Conservation (phyloP, 2,797 vertebrate species). For the Erethizon dorsatum region DNA sequence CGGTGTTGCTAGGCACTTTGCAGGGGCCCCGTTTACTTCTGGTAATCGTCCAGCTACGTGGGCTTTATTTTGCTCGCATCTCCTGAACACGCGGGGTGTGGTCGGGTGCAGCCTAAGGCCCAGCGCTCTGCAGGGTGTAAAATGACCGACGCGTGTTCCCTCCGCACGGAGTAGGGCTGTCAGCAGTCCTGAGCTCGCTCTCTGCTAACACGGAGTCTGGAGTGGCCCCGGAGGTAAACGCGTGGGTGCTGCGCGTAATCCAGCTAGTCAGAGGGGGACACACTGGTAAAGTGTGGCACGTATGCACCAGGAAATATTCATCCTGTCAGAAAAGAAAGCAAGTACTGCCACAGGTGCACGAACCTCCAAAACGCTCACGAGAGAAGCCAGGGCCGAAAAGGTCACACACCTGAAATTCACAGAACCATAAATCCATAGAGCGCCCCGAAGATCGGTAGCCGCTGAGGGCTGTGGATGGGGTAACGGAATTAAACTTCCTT, state of each 20-base stretch:
- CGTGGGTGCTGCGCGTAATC: not conserved
- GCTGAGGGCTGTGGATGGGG: not conserved
- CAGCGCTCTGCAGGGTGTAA: not conserved
- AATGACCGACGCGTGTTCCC: too few species aligned
- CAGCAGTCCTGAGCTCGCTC: too few species aligned
- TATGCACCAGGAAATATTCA: not conserved
- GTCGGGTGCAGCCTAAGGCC: constrained; percentile 11
- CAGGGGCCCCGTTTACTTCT: not conserved
- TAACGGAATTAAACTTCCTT: not conserved
- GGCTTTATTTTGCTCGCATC: constrained; percentile 16
- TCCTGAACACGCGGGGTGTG: constrained; percentile 1
- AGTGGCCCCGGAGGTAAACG: not conserved
- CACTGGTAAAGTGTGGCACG: too few species aligned
- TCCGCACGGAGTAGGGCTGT: not conserved
- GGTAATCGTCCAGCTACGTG: not conserved
- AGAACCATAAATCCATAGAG: not conserved
- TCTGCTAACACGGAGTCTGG: too few species aligned
- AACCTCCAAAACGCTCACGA: not conserved
- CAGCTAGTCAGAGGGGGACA: not conserved
- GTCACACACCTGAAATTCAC: not conserved
- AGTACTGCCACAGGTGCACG: not conserved
- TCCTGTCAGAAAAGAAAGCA: not conserved
- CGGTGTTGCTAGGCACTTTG: constrained; percentile 5
- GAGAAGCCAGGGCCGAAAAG: not conserved
- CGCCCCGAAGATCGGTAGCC: not conserved